phyloP scores from a whole-genome alignment of 2,113 vertebrate species.

The Odontophorus gujanensis region DNA sequence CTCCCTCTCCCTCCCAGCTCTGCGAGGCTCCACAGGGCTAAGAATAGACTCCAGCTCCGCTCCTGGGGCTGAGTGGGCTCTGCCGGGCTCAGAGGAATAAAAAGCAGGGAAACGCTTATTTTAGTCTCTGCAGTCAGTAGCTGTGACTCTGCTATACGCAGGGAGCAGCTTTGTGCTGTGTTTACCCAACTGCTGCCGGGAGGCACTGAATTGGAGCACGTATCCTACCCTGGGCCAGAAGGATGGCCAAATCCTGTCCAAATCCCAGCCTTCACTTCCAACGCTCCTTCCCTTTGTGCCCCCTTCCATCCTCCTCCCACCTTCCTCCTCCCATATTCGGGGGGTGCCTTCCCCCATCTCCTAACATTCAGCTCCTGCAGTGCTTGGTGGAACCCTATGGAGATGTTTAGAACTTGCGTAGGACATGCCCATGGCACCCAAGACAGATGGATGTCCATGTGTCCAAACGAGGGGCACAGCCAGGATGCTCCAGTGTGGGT shows the following conservation, averaged over 20 bases:
- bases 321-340: not conserved
- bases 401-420: not conserved
- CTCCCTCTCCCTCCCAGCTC: conserved; percentile 19
- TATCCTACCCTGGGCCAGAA: not conserved
- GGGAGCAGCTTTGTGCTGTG: not conserved
- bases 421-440: not conserved
- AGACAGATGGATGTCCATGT: not conserved
- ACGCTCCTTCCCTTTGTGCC: not conserved
- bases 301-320: not conserved
- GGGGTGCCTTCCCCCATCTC: not conserved
- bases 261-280: not conserved
- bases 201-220: not conserved
- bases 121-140: conserved; percentile 65
- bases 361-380: not conserved
- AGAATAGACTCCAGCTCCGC: conserved; percentile 61
- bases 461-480: rapidly evolving
- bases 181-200: not conserved
- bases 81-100: conserved; percentile 65
- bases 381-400: not conserved
- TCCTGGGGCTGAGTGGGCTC: conserved; percentile 65
- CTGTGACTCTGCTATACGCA: conserved; percentile 54
- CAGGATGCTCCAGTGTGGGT: not conserved
- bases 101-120: conserved; percentile 67
- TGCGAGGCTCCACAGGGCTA: conserved; percentile 37
- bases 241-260: not conserved